Base-by-base conservation (phyloP, 2,797 vertebrate genomes). In the Lacerta bilineata region DNA sequence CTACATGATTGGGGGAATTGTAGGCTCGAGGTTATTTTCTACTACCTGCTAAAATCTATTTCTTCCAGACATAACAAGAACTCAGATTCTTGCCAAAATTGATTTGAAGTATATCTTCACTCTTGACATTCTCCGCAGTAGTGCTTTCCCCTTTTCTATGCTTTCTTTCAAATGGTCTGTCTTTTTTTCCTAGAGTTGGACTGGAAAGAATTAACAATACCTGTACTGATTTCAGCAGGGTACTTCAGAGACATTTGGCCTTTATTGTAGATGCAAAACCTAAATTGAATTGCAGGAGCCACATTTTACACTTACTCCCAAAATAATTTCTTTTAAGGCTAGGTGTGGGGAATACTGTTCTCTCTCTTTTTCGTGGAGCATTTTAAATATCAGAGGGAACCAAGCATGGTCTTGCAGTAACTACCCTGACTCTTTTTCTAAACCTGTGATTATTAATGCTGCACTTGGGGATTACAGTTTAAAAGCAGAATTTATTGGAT, bases 231-330 rank as follows among this genome's bases (percentile, higher is more conserved):
- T 94, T 93, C 94, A 94, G 93, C 88, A 82, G 93, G 93, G 92
- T 93, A 55, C 90, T 91, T 93, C 87, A 91, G 85, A 95, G 91
- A 94, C 84, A 82, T 93, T 95, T 95, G 94, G 91, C 94, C 92
- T 95, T 95, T 93, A 95, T 94, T 94, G 92, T 90, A 92, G 90
- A 95, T 93, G 95, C 93, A 91, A 92, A 95, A 89, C 86, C 84
- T 91, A 94, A 94, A 95, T 86, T 93, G 90, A 95, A 90, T 93
- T 93, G 89, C 77, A 94, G 92, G 89, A 93, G 61, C 91, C 88
- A 86, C 87, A 93, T 94, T 93, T 92, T 92, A 91, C 94, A 94
- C 91, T 91, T 90, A 91, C 74, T 90, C 86, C 83, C 90, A 79
- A 88, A 77, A 94, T 93, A 94, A 93, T 90, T 87, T 85, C 86